Evolutionary conservation across 2,888 invertebrate species (phyloP), one percentile per base, ranked within the genome.

Genomic region (Polydrusus tereticollis): DNA sequence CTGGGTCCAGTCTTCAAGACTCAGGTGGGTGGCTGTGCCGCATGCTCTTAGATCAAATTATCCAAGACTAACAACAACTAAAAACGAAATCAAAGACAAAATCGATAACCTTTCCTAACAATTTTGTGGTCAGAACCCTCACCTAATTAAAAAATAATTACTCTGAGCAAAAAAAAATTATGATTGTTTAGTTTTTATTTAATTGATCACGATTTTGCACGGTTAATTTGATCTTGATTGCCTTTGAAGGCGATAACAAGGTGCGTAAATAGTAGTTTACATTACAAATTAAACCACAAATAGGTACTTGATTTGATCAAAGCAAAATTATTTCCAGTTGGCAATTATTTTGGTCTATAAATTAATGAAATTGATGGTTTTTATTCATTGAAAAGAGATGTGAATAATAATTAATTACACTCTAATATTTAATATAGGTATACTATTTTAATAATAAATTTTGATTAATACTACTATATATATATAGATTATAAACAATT

Each of bases 221-320:
- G 47, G 33, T 20, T 33, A 62, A 47, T 29, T 47, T 12, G 33
- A 47, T 62, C 33, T 62, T 62, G 47, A 47, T 62, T 47, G 33
- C 62, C 16, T 62, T 14, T 47, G 47, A 47, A 33, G 45, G 59
- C 33, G 62, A 62, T 62, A 62, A 62, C 29, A 21, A 62, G 62
- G 62, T 62, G 62, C 62, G 47, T 62, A 62, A 62, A 47, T 62
- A 62, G 45, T 12, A 45, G 62, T 62, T 62, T n/a, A 18, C 12
- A 33, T 26, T 47, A 47, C 45, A 10, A 59, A 59, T 59, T 5
- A 58, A 36, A 47, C 21, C n/a, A 47, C 47, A 21, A 47, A 14
- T 29, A 29, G 18, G 52, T 14, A 26, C 16, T 14, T 33, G 2
- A n/a, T 26, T 18, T n/a, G 10, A 55, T 55, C 18, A 55, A 52